These are phyloP conservation scores for Platysternon megacephalum DNA, from an alignment of 2,113 vertebrate species.

Conservation along the genomic window DNA sequence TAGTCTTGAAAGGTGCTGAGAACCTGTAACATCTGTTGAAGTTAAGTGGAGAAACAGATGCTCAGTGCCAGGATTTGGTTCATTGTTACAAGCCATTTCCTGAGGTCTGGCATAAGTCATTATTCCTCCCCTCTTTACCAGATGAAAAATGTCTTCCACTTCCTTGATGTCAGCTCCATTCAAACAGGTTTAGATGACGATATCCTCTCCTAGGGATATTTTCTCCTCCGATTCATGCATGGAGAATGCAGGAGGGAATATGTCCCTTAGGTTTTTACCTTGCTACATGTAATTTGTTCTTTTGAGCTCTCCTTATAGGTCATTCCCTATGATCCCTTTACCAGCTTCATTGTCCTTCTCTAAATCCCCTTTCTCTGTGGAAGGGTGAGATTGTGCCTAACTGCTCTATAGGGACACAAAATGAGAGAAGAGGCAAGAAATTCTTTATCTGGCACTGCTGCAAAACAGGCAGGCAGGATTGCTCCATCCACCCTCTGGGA, in stretches of 20 bases:
- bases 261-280: constrained; percentile 1
- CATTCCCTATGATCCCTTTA: background rate
- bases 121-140: background rate
- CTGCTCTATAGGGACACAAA: background rate
- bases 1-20: background rate
- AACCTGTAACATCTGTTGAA: background rate
- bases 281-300: background rate
- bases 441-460: background rate
- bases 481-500: background rate
- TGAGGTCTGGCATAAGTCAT: background rate
- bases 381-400: background rate
- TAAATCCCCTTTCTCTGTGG: background rate
- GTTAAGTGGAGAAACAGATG: fast-evolving
- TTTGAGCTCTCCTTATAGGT: background rate
- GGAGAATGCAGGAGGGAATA: background rate
- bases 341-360: background rate
- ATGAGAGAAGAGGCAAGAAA: background rate
- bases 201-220: background rate
- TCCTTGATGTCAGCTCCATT: background rate
- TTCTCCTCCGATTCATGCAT: background rate
- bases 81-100: constrained; percentile 15
- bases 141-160: background rate
- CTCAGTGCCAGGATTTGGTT: background rate
- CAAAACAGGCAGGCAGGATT: background rate
- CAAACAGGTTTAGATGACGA: background rate